Evolutionary conservation across 2,888 invertebrate species (phyloP).

Genomic region (Agonopterix alstromeriana): DNA sequence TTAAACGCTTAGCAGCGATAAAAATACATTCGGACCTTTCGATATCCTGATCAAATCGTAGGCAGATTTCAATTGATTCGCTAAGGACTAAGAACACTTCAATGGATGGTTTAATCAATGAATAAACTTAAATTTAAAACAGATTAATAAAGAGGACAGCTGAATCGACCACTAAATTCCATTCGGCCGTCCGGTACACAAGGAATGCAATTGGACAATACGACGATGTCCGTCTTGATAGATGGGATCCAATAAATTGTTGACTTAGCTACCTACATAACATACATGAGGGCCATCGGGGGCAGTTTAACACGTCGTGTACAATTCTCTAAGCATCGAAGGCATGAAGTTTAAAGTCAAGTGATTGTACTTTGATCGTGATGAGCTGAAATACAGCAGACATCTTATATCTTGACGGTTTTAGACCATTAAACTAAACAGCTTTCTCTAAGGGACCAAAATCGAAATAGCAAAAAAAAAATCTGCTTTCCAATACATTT

Average conservation of each 20-base stretch:
- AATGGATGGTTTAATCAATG: conserved; percentile 3
- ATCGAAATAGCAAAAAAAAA: too few relatives aligned
- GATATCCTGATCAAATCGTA: conserved; percentile 1
- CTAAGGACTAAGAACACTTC: neutral
- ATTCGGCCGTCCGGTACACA: conserved; percentile 22
- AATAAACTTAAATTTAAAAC: conserved; percentile 22
- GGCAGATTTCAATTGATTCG: conserved; percentile 4
- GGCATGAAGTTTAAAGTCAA: too few relatives aligned
- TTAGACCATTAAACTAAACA: too few relatives aligned
- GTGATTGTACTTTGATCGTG: too few relatives aligned
- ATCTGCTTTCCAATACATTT: too few relatives aligned
- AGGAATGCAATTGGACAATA: conserved; percentile 62
- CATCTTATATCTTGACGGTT: too few relatives aligned
- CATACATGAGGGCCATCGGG: conserved; percentile 10
- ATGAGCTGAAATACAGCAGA: too few relatives aligned
- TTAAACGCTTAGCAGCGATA: neutral
- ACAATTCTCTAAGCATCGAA: too few relatives aligned
- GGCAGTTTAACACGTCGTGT: too few relatives aligned
- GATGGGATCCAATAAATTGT: conserved; percentile 59
- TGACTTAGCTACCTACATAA: conserved; percentile 32
- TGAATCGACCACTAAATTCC: conserved; percentile 40
- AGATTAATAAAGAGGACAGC: conserved; percentile 28
- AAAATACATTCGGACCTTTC: conserved; percentile 3
- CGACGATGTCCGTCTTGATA: conserved; percentile 45
- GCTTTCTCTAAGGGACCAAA: too few relatives aligned